Base-by-base conservation (phyloP, 2,797 vertebrate species). In the Ficedula albicollis region DNA sequence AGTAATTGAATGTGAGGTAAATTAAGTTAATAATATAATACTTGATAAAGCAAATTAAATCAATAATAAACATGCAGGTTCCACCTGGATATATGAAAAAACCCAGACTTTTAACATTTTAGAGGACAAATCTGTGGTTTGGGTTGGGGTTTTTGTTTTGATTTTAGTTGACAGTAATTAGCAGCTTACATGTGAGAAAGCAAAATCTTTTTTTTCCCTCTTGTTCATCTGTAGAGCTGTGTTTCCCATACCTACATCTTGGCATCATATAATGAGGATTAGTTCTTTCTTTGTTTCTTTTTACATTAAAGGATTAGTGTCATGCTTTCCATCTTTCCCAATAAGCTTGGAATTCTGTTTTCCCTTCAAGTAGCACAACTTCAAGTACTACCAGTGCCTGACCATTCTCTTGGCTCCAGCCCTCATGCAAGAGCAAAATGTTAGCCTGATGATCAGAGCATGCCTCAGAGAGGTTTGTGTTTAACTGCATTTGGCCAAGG, bases 91-190 rank as follows among this genome's bases (percentile, higher is more conserved):
- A 15, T 38, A 34, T 82, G 51, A 63, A 78, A 86, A 54, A 49
- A 73, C 13, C 26, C 6, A 67, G 34, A 34, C 21, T 72, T 38
- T 30, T 55, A 15, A 77, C 63, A n/a, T 59, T 84, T 68, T 75
- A 17, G 22, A 48, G 70, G 76, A 62, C 4, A 51, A 20, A 62
- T 75, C 48, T 49, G 51, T 83, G 19, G 15, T 59, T 87, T 87
- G 27, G 11, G n/a, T 68, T 90, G 29, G 5, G 12, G 4, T 46
- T 88, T 76, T 62, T 60, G 25, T 36, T 80, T 89, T 85, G 19
- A 34, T 95, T 87, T 89, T 66, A 55, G 36, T 54, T 85, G 41
- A 21, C 15, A 21, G 16, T 60, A 77, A 77, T 75, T 73, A 89
- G 15, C 22, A 38, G 34, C 18, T 92, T 8, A 49, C 38, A 20